Evolutionary conservation across 2,113 vertebrate species (phyloP).

Genomic region (Mystacornis crossleyi): DNA sequence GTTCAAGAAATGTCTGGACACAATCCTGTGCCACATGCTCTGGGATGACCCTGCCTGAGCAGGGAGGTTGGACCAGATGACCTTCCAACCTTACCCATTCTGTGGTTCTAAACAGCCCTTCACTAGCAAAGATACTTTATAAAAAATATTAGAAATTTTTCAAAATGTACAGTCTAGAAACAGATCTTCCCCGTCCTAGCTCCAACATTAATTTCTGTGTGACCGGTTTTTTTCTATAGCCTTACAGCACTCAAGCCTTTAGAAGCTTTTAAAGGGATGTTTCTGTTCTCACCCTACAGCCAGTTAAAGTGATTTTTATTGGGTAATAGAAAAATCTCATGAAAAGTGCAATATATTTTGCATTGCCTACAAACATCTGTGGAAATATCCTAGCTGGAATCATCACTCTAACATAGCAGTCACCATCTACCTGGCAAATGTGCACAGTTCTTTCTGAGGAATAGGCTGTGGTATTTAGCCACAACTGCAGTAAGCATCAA

Average conservation of each 20-base stretch:
- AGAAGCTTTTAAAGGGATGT: not conserved
- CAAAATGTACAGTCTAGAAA: not conserved
- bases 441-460: not conserved
- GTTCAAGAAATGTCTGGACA: not conserved
- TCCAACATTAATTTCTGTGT: not conserved
- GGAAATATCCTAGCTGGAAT: not conserved
- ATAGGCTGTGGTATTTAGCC: not conserved
- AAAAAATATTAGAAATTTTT: not conserved
- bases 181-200: not conserved
- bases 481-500: not conserved
- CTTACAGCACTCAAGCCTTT: not conserved
- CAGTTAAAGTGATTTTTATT: not conserved
- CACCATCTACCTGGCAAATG: not conserved
- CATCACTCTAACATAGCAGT: not conserved
- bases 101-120: not conserved
- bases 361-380: slow-evolving; percentile 8
- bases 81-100: not conserved
- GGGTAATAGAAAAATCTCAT: not conserved
- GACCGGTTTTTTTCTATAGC: not conserved
- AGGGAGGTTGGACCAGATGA: not conserved
- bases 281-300: not conserved
- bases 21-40: not conserved
- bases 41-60: not conserved
- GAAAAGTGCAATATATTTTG: not conserved
- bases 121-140: not conserved